Evolutionary conservation across 2,888 invertebrate species (phyloP).

Genomic region (Candidula unifasciata): DNA sequence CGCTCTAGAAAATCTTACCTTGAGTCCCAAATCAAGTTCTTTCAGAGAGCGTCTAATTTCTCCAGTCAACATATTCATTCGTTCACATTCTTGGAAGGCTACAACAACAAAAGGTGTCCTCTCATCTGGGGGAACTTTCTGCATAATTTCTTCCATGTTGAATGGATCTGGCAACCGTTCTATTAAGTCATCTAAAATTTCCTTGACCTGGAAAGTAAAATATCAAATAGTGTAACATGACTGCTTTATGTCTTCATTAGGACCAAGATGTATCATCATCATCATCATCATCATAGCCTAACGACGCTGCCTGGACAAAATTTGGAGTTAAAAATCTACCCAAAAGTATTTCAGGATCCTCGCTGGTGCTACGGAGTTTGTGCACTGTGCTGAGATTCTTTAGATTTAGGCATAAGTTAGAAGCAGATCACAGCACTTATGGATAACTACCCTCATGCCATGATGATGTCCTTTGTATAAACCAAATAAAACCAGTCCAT

Average conservation of each 20-base stretch:
- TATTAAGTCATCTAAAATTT: constrained; percentile 94
- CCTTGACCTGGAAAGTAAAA: constrained; percentile 85
- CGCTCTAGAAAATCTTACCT: constrained; percentile 81
- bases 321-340: no score
- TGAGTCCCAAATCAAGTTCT: constrained; percentile 94
- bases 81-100: constrained; percentile 89
- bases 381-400: no score
- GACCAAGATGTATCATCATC: no score
- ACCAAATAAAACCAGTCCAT: no score
- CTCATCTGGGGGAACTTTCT: constrained; percentile 90
- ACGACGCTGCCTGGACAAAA: background rate
- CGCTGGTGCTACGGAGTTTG: no score
- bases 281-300: no score
- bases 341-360: no score
- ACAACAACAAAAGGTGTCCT: constrained; percentile 97
- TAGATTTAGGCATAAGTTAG: background rate
- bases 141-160: constrained; percentile 95
- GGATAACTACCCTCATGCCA: no score
- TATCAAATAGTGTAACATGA: background rate
- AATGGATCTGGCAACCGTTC: constrained; percentile 98
- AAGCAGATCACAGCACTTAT: no score
- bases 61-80: constrained; percentile 94
- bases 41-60: constrained; percentile 93
- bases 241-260: no score
- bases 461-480: no score